Evolutionary conservation across 2,797 vertebrate genomes (phyloP), one percentile per base, ranked within the genome.

Genomic region (Jordanella pulchra): DNA sequence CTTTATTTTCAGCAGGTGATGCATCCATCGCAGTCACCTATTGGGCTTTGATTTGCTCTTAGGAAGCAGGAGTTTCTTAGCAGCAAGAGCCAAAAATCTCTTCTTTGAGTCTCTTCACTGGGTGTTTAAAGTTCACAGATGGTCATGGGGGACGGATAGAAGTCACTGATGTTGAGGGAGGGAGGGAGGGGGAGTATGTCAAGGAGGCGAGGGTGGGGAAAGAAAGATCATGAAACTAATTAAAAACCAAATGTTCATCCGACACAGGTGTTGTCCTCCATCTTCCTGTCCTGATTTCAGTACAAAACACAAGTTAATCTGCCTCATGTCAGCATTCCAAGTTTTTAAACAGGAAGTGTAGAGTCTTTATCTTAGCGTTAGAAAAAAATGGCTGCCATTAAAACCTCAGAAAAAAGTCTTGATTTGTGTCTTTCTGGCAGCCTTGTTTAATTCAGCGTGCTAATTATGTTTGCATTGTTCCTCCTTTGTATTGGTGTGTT

Each of bases 71-170:
- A 83, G 84, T 82, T 11, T 64, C 75, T 80, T 79, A 79, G 77
- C 79, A 81, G 77, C 51, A 63, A 72, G 75, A 71, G 50, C 74
- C 71, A 70, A 73, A 67, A 72, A 27, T 71, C 28, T 65, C 61
- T 81, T 81, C 77, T 70, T 83, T 42, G 45, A 15, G 73, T 73
- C 75, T 80, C 54, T 72, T 67, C 76, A 71, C 82, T 61, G 81
- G 81, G 85, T 89, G 78, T 83, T 82, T 53, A 65, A 76, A 74
- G 70, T 86, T 89, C 88, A 82, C 89, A 92, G 91, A 90, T 90
- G 90, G 90, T 88, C 83, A 72, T 64, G 72, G 82, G 39, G 89
- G 87, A 89, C 83, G 86, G 81, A 90, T 90, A 82, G 82, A 91
- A 90, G 88, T 89, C 86, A 87, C 83, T 11, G 81, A 70, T 73